phyloP scores from a whole-genome alignment of 2,888 invertebrate genomes.

The Cantharis lateralis region DNA sequence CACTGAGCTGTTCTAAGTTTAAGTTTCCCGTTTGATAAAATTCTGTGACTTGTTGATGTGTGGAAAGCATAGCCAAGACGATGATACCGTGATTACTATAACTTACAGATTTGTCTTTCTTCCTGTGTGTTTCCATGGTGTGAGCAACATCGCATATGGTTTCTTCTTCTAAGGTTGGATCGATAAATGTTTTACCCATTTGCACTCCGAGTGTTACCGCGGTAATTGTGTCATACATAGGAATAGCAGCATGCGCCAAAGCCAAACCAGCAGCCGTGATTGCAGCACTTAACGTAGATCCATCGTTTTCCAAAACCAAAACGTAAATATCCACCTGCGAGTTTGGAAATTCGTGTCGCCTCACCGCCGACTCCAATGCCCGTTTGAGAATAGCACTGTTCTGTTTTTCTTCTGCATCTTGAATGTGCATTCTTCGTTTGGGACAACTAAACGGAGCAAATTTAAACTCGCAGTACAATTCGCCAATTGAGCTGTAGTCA shows the following conservation, averaged over 20 bases:
- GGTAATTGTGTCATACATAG: conserved; percentile 86
- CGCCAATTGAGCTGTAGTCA: conserved; percentile 80
- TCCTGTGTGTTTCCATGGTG: conserved; percentile 22
- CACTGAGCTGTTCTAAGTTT: conserved; percentile 62
- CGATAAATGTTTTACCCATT: conserved; percentile 65
- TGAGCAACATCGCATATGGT: conserved; percentile 52
- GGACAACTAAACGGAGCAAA: conserved; percentile 82
- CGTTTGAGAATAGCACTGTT: conserved; percentile 77
- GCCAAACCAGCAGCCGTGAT: conserved; percentile 89
- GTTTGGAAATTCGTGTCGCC: conserved; percentile 88
- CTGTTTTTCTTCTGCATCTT: conserved; percentile 79
- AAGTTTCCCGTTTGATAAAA: conserved; percentile 72
- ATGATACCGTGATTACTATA: conserved; percentile 61
- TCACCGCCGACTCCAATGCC: conserved; percentile 83
- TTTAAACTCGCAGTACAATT: conserved; percentile 84
- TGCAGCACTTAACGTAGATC: conserved; percentile 81
- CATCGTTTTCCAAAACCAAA: conserved; percentile 85
- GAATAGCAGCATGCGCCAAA: conserved; percentile 84
- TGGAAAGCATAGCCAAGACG: conserved; percentile 66
- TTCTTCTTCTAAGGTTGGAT: conserved; percentile 71
- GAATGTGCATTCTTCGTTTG: conserved; percentile 68
- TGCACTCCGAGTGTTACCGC: conserved; percentile 74
- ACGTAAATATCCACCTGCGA: conserved; percentile 87
- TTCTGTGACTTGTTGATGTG: conserved; percentile 69
- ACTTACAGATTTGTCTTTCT: conserved; percentile 30